Evolutionary conservation across 2,113 vertebrate species (phyloP).

Genomic region (Catagonus wagneri): DNA sequence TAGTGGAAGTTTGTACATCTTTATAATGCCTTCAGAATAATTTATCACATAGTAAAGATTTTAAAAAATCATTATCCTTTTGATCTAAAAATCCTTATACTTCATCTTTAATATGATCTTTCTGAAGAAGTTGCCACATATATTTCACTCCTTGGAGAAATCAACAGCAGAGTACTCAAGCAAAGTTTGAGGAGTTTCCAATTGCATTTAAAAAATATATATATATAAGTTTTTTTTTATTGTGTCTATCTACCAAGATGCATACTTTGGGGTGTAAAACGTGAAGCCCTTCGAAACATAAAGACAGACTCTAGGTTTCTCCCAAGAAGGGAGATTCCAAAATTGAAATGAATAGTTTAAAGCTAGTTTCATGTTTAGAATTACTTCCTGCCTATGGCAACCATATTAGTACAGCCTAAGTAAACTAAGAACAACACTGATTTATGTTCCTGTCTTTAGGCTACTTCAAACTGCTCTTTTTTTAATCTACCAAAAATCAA

Average conservation of each 20-base stretch:
- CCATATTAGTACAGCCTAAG: conserved; percentile 29
- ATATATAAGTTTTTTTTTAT: conserved; percentile 80
- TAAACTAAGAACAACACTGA: conserved; percentile 66
- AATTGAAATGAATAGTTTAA: conserved; percentile 54
- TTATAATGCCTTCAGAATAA: conserved; percentile 89
- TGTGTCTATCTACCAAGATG: conserved; percentile 64
- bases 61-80: conserved; percentile 90
- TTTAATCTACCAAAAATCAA: conserved; percentile 35
- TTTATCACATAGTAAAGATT: conserved; percentile 90
- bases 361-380: conserved; percentile 57
- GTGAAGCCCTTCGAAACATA: conserved; percentile 45
- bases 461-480: conserved; percentile 60
- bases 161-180: conserved; percentile 79
- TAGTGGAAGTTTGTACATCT: conserved; percentile 85
- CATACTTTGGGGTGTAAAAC: conserved; percentile 73
- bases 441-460: conserved; percentile 70
- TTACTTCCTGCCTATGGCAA: conserved; percentile 53
- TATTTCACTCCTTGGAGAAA: conserved; percentile 86
- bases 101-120: conserved; percentile 92
- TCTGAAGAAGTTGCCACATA: conserved; percentile 86
- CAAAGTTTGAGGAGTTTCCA: conserved; percentile 80
- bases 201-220: conserved; percentile 66
- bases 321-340: conserved; percentile 58
- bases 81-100: conserved; percentile 92
- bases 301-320: background rate